Evolutionary conservation across 1,140 invertebrate species (phyloP), one percentile per base, ranked within the genome.

Genomic region (Apis florea): DNA sequence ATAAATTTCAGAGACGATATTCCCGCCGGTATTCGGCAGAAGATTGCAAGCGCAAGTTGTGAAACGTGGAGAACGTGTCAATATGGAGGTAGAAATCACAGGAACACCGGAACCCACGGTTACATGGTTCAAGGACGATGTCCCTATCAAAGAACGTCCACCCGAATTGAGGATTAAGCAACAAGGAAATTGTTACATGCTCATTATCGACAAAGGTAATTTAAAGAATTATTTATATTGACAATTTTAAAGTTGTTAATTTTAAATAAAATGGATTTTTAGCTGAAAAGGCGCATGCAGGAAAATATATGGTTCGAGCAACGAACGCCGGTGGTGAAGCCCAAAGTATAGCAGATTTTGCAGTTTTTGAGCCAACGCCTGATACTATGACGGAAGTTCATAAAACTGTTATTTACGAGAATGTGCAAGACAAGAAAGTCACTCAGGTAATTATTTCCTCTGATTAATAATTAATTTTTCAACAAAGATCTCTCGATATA

Each of bases 11-110:
- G 96, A 97, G 94, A 96, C 95, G 54, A 95, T 96, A 69, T 96
- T 97, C 89, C 97, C 97, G 26, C 97, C 97, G 15, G 96, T 97
- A 61, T 97, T 98, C 92, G 96, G 96, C 13, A 95, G 96, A 89
- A 95, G 97, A 77, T 94, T 98, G 24, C 96, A 97, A 92, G 96
- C 97, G 51, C 96, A 96, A 91, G 95, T 97, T 21, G 95, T 96
- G 1, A 96, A 96, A 83, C 95, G 95, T 82, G 96, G 96, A 10
- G 96, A 97, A 82, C 94, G 96, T 83, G 93, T 97, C 15, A 95
- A 95, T 54, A 95, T 97, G 95, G 96, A 97, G 92, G 96, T 97
- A 9, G 96, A 97, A 93, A 96, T 97, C 21, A 96, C 96, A 40
- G 96, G 96, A 66, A 95, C 95, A 59, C 96, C 96, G 2, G 95